Conservation (phyloP, 2,113 vertebrate species). For the Hyperopisus bebe region DNA sequence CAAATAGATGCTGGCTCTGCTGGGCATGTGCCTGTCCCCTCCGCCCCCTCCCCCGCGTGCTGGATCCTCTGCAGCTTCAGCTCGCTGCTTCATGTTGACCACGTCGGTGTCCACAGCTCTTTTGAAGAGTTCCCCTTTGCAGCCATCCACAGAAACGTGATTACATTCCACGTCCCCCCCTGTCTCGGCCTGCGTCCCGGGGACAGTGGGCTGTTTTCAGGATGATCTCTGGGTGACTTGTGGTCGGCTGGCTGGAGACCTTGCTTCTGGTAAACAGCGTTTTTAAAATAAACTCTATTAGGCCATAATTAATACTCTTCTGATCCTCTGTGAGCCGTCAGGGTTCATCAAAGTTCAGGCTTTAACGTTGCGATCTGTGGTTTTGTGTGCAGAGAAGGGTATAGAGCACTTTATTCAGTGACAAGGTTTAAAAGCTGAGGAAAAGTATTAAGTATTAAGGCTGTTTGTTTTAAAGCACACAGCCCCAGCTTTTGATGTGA, state of each 20-base stretch:
- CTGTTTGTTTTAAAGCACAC: background rate
- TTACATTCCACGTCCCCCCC: background rate
- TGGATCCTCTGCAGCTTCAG: background rate
- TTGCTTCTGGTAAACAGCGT: background rate
- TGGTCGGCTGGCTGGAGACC: background rate
- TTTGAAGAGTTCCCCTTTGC: background rate
- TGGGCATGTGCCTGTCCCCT: background rate
- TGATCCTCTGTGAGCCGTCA: background rate
- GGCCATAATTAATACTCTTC: background rate
- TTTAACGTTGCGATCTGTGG: background rate
- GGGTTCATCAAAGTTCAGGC: background rate
- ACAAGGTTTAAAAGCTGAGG: background rate
- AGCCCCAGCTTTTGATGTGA: background rate
- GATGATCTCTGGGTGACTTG: background rate
- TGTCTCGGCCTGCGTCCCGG: background rate
- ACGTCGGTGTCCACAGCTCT: background rate
- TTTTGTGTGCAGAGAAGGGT: background rate
- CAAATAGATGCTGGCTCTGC: background rate
- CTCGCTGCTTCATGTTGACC: background rate
- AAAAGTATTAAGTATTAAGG: background rate
- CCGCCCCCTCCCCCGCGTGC: background rate
- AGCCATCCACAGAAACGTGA: background rate
- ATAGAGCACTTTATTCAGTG: background rate
- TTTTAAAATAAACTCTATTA: background rate
- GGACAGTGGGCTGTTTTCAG: background rate